Evolutionary conservation across 2,797 vertebrate species (phyloP), one percentile per base, ranked within the genome.

Genomic region (Naso thynnoides): DNA sequence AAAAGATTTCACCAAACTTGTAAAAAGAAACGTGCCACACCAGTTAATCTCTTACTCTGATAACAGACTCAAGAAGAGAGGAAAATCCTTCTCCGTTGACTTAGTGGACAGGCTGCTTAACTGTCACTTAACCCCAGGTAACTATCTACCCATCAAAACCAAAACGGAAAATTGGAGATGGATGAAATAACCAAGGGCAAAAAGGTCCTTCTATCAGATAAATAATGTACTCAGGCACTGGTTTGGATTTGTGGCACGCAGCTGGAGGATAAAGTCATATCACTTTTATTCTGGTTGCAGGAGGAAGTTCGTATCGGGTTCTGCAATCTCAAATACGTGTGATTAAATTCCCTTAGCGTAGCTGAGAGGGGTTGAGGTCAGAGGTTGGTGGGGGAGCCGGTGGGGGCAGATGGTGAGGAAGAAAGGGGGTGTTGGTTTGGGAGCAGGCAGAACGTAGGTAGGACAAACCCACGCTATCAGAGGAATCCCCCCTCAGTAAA

Each of bases 121-220:
- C 79, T 72, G 39, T 79, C 84, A 73, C 67, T 91, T 91, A 92
- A 91, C 88, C 84, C 57, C 67, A 26, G 68, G 58, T 88, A 87
- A 85, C 73, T 77, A 83, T 82, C 73, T 70, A 65, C 80, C 60
- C 77, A 79, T 91, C 81, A 67, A 81, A 88, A 83, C 63, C 76
- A 60, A 78, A 86, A 87, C 78, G 63, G 73, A 86, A 90, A 92
- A 87, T 77, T 81, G 82, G 79, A 86, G 79, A 76, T 65, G 71
- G 78, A 65, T 84, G 84, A 79, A 90, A 92, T 89, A 74, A 81
- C 77, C 83, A 83, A 90, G 91, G 88, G 83, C 86, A 86, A 79
- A 69, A 49, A 72, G 86, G 86, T 89, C 81, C 79, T 81, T 81
- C 44, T 65, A 47, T 76, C 70, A 74, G 88, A 94, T 93, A 94